Evolutionary conservation across 1,140 invertebrate genomes (phyloP).

Genomic region (Chionoecetes opilio): DNA sequence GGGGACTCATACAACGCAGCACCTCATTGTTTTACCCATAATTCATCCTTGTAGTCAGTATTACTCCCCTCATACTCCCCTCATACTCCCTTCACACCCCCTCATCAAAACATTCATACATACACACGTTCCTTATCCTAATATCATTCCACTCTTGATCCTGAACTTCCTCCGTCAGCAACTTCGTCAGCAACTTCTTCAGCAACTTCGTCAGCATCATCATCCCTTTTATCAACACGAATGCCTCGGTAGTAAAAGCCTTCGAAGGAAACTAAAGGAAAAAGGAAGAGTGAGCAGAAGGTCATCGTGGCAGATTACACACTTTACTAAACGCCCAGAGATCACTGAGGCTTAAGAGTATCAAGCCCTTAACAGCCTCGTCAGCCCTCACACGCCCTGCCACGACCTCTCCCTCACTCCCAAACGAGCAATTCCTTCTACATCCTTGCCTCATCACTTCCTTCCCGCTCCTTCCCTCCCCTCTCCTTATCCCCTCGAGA

Average conservation of each 20-base stretch:
- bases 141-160: too few relatives aligned
- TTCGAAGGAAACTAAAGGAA: neutral
- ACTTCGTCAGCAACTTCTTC: neutral
- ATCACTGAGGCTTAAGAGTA: neutral
- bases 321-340: neutral
- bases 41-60: too few relatives aligned
- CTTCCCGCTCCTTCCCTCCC: neutral
- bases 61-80: too few relatives aligned
- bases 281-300: too few relatives aligned
- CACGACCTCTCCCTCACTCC: neutral
- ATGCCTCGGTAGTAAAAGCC: neutral
- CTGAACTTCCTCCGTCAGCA: neutral
- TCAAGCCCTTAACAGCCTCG: neutral
- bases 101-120: too few relatives aligned
- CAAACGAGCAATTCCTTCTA: neutral
- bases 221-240: too few relatives aligned
- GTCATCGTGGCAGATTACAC: neutral
- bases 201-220: too few relatives aligned
- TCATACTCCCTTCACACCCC: too few relatives aligned
- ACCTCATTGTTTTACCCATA: too few relatives aligned
- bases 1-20: too few relatives aligned
- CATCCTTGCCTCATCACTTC: neutral
- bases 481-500: neutral
- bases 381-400: neutral
- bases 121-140: too few relatives aligned